Evolutionary conservation across 2,797 vertebrate species (phyloP), one percentile per base, ranked within the genome.

Genomic region (Vespertilio murinus): DNA sequence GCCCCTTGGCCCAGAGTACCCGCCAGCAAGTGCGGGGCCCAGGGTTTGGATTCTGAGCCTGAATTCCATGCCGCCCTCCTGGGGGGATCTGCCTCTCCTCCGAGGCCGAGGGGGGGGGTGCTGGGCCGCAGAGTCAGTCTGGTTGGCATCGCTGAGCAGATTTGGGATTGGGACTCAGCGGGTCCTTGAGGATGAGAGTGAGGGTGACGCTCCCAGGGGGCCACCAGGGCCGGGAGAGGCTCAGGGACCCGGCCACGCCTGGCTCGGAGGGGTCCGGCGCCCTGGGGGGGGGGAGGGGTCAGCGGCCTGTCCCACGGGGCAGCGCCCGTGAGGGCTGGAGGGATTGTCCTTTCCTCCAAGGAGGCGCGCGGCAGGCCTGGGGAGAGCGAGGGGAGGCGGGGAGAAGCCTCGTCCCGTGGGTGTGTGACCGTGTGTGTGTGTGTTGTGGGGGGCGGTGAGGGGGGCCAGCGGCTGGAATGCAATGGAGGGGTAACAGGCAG

Each of bases 1-100:
- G 47, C n/a, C 70, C 71, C 61, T 81, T 61, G 73, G 35, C 67
- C 90, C 47, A 33, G 71, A 17, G 86, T 35, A 65, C 30, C 45
- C 71, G 28, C 13, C 64, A 75, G 82, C 69, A 64, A 88, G 61
- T 30, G 35, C 47, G 65, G 73, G 78, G 74, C 28, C 65, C n/a
- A 13, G 28, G 54, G 49, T 25, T 71, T 80, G 67, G 45, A 2
- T 47, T 67, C 40, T 35, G 59, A 87, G 54, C 75, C 56, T 78
- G 25, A 22, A 30, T 25, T 84, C 54, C 22, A 14, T 61, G 71
- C 54, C 5, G 11, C 6, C 28, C 20, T 80, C 33, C 45, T 52
- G 89, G 49, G 30, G 4, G 28, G 45, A n/a, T n/a, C n/a, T n/a
- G 33, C 91, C 54, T 89, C 88, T 80, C 30, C 88, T 33, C 85